phyloP scores from a whole-genome alignment of 1,140 invertebrate genomes.

The Vanessa tameamea region DNA sequence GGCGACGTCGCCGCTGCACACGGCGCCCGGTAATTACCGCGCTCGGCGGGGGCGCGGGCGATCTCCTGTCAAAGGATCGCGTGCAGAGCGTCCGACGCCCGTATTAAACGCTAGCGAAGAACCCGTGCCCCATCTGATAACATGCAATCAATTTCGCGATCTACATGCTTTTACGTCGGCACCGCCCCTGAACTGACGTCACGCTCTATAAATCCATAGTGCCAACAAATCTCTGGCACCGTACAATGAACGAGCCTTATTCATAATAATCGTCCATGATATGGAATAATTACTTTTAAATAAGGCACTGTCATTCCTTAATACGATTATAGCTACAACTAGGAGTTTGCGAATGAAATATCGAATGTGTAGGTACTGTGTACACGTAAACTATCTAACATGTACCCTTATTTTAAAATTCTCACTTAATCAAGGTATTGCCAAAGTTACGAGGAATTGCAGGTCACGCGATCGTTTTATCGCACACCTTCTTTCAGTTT shows the following conservation, averaged over 20 bases:
- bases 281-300: too few relatives aligned
- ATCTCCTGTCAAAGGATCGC: conserved; percentile 78
- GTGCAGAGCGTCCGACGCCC: conserved; percentile 69
- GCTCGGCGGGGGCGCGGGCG: conserved; percentile 60
- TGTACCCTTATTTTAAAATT: conserved; percentile 7
- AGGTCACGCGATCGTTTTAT: conserved; percentile 78
- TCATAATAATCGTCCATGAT: neutral
- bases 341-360: neutral
- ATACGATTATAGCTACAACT: neutral
- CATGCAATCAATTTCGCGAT: conserved; percentile 80
- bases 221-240: conserved; percentile 69
- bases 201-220: conserved; percentile 69
- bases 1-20: conserved; percentile 73
- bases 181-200: conserved; percentile 72
- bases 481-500: conserved; percentile 76
- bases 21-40: conserved; percentile 74
- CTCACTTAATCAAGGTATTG: conserved; percentile 69
- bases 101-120: conserved; percentile 78
- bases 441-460: conserved; percentile 54
- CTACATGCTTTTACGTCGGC: conserved; percentile 78
- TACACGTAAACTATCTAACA: too few relatives aligned
- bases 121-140: conserved; percentile 78
- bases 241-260: conserved; percentile 28
- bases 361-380: neutral
- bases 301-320: neutral